A percentile compares a stretch with the other conserved stretches of the same genome.
Evolutionary conservation across 2,113 vertebrate species (phyloP).

Genomic region (Pardalotus punctatus): DNA sequence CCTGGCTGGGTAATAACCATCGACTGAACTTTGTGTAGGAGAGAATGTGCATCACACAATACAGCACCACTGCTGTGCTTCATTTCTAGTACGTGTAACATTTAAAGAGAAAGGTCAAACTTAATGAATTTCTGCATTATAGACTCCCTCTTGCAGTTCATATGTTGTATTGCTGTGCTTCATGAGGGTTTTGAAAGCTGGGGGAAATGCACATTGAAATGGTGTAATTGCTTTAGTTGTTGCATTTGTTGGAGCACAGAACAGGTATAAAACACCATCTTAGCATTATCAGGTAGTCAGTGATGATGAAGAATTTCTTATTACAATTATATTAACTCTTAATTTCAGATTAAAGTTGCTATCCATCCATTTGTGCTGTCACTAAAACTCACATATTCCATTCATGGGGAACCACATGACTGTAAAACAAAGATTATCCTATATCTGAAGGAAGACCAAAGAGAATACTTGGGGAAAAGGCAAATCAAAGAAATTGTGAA

Average conservation of each 20-base stretch:
- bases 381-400: not conserved
- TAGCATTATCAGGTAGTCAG: not conserved
- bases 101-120: not conserved
- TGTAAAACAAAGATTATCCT: conserved; percentile 74
- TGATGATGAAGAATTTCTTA: not conserved
- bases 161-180: not conserved
- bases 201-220: not conserved
- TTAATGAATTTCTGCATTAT: not conserved
- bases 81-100: not conserved
- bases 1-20: not conserved
- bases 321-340: not conserved
- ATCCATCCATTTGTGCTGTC: not conserved
- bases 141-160: not conserved
- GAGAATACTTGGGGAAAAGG: conserved; percentile 71
- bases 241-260: not conserved
- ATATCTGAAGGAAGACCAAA: conserved; percentile 75
- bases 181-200: not conserved
- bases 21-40: not conserved
- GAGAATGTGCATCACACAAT: not conserved
- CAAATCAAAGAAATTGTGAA: conserved; percentile 79
- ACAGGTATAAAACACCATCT: not conserved
- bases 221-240: not conserved
- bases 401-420: conserved; percentile 48
- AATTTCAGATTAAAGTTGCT: not conserved
- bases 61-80: not conserved